Conservation (phyloP, 2,888 invertebrate species). For the Coelopa pilipes region DNA sequence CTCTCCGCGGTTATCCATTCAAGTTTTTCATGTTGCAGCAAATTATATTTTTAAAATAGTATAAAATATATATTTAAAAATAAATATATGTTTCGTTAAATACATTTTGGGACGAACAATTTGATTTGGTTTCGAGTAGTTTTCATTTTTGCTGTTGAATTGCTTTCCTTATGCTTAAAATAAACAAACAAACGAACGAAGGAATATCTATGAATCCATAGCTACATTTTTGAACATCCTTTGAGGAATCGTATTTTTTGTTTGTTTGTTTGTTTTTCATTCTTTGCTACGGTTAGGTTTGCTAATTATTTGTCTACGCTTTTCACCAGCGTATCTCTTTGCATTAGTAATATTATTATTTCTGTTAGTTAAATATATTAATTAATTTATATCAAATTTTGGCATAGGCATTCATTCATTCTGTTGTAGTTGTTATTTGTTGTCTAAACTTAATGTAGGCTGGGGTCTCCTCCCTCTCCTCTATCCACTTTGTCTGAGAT, state of each 20-base stretch:
- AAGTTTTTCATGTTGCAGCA: conserved; percentile 14
- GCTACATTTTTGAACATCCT: too few species aligned
- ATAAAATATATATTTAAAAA: conserved; percentile 26
- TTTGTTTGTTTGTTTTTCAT: conserved; percentile 1
- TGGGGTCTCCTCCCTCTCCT: conserved; percentile 6
- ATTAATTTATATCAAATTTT: conserved; percentile 37
- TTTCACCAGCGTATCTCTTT: background rate
- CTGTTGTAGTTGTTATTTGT: conserved; percentile 13
- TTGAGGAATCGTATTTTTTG: background rate
- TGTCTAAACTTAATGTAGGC: conserved; percentile 12
- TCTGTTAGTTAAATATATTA: conserved; percentile 2
- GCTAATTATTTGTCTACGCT: conserved; percentile 4
- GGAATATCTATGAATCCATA: too few species aligned
- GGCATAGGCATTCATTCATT: conserved; percentile 40
- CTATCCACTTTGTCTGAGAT: background rate
- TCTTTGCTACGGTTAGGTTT: background rate
- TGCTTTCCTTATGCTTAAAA: conserved; percentile 7
- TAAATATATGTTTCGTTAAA: conserved; percentile 27
- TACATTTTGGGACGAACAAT: conserved; percentile 34
- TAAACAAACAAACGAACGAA: too few species aligned
- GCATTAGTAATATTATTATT: background rate
- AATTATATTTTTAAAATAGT: conserved; percentile 18
- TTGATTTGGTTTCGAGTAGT: conserved; percentile 34
- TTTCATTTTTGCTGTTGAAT: conserved; percentile 14
- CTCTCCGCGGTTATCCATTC: background rate